Percentiles rank a stretch among this genome's conserved stretches.
Conservation (phyloP, 2,113 vertebrate genomes). For the Struthidea cinerea region DNA sequence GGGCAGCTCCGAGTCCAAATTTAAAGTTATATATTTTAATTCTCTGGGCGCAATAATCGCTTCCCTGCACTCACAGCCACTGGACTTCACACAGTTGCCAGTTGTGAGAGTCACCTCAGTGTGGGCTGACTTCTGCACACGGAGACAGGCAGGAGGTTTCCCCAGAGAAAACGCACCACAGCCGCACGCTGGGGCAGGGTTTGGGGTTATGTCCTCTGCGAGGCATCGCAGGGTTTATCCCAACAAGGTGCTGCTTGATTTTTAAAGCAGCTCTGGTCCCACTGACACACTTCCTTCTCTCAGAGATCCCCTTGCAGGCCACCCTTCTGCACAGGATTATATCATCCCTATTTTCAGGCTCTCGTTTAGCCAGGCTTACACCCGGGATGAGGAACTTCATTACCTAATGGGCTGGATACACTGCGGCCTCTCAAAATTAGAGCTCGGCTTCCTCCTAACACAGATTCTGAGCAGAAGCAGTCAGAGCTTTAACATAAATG, state of each 20-base stretch:
- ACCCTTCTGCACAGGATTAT: background rate
- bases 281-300: background rate
- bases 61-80: background rate
- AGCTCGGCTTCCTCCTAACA: background rate
- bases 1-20: background rate
- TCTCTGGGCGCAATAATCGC: background rate
- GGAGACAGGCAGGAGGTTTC: background rate
- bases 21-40: background rate
- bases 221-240: background rate
- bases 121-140: background rate
- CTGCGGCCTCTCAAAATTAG: background rate
- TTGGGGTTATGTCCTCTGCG: background rate
- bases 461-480: background rate
- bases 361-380: background rate
- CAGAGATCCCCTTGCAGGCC: background rate
- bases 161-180: background rate
- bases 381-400: background rate
- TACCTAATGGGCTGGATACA: background rate
- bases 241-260: background rate
- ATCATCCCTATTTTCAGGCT: background rate
- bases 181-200: rapidly evolving
- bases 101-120: background rate
- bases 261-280: background rate
- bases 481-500: background rate
- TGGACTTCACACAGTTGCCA: background rate